Base-by-base conservation (phyloP, 2,797 vertebrate genomes). In the Sebastes taczanowskii region DNA sequence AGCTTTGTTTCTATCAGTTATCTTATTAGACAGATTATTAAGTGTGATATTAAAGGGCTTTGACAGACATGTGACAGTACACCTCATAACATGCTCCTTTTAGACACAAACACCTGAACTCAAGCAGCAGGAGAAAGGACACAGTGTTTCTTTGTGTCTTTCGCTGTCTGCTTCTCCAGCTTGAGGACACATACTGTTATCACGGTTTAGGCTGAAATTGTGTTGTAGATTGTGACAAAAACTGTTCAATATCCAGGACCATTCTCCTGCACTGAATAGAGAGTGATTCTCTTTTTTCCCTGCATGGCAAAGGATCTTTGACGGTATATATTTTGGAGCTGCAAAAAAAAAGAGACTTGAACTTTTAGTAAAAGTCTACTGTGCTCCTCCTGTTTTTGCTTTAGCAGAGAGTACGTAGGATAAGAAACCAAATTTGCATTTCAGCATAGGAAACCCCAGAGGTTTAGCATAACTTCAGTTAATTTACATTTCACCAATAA, bases 251-350 rank as follows among this genome's bases (percentile, higher is more conserved):
- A 76, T 66, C 63, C 56, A 63, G 18, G 85, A 58, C 14, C 38
- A 58, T 83, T 84, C 52, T 59, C 6, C 11, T 38, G 53, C 63
- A n/a, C 61, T 66, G 74, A 78, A 86, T 74, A 56, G 59, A 82
- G 84, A 87, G 64, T 13, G 20, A 66, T 71, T 84, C 5, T 59
- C 25, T 46, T 73, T 55, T 38, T 55, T 34, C 0, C 25, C 38
- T 59, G 18, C 25, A 11, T 77, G 56, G 83, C 66, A 81, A 80
- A 46, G 34, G 58, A 20, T 53, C 60, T 71, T 29, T 84, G 67
- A 81, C 32, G 30, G 29, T 62, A 18, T 78, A 27, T 35, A 20
- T 80, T 86, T 58, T 52, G 11, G 5, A 23, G 22, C 34, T 13
- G 20, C 20, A 9, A 52, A 52, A 64, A 64, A 16, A 16, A 64